Conservation (phyloP, 1,140 invertebrate species). For the Euura saliciscinereae region DNA sequence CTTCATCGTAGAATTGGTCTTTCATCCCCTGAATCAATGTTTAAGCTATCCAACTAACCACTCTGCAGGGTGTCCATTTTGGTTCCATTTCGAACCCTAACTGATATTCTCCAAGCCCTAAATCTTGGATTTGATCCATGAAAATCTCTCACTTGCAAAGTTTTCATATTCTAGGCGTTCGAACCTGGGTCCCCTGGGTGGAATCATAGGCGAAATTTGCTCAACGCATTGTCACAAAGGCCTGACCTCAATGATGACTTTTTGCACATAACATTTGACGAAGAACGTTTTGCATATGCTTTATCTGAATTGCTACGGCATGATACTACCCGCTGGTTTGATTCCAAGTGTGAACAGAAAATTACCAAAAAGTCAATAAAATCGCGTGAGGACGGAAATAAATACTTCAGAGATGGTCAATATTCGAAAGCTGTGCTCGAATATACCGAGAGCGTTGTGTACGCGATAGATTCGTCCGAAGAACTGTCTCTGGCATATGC, state of each 20-base stretch:
- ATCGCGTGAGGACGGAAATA: constrained; percentile 32
- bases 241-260: not conserved
- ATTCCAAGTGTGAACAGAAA: constrained; percentile 23
- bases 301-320: constrained; percentile 7
- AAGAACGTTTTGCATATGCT: constrained; percentile 9
- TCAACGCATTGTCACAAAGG: not conserved
- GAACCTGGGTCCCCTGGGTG: not conserved
- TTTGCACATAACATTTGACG: not conserved
- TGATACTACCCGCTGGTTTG: constrained; percentile 8
- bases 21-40: no score
- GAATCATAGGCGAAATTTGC: not conserved
- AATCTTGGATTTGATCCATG: no score
- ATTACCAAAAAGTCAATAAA: constrained; percentile 21
- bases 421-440: constrained; percentile 56
- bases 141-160: not conserved
- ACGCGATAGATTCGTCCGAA: constrained; percentile 61
- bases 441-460: constrained; percentile 69
- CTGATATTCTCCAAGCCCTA: no score
- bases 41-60: no score
- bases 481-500: constrained; percentile 69
- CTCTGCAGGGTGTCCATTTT: no score
- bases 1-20: no score
- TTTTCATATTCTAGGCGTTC: not conserved
- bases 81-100: no score
- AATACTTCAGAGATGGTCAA: constrained; percentile 22